A percentile compares a stretch with the other conserved stretches of the same genome.
phyloP scores from a whole-genome alignment of 2,113 vertebrate species.

The Numenius arquata region DNA sequence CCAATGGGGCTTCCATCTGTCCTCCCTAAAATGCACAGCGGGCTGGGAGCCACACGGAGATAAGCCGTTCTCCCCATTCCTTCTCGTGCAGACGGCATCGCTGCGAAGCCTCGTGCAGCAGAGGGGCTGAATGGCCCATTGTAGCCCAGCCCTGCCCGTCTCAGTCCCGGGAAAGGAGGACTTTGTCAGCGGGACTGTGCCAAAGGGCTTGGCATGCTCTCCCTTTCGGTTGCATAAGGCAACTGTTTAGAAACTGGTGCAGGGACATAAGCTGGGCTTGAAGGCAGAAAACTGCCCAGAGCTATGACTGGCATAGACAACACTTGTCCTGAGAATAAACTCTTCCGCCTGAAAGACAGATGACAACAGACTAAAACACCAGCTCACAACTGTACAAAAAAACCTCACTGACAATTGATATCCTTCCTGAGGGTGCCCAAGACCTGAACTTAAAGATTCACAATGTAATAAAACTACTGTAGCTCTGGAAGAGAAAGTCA shows the following conservation, averaged over 20 bases:
- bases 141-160: not conserved
- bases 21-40: not conserved
- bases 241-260: not conserved
- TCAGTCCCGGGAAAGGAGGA: not conserved
- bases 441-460: not conserved
- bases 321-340: not conserved
- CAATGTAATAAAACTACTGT: not conserved
- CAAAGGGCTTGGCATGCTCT: not conserved
- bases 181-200: not conserved
- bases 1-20: constrained; percentile 57
- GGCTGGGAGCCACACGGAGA: not conserved
- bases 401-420: not conserved
- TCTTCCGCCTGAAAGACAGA: not conserved
- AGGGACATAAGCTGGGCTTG: not conserved
- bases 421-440: not conserved
- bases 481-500: not conserved
- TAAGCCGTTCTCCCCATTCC: not conserved
- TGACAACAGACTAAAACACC: not conserved
- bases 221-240: not conserved
- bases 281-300: not conserved
- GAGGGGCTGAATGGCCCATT: not conserved
- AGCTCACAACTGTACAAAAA: not conserved
- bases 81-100: rapidly evolving
- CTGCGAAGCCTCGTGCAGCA: not conserved
- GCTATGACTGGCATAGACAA: not conserved